Conservation (phyloP, 2,797 vertebrate species). For the Catostomus latipinnis region DNA sequence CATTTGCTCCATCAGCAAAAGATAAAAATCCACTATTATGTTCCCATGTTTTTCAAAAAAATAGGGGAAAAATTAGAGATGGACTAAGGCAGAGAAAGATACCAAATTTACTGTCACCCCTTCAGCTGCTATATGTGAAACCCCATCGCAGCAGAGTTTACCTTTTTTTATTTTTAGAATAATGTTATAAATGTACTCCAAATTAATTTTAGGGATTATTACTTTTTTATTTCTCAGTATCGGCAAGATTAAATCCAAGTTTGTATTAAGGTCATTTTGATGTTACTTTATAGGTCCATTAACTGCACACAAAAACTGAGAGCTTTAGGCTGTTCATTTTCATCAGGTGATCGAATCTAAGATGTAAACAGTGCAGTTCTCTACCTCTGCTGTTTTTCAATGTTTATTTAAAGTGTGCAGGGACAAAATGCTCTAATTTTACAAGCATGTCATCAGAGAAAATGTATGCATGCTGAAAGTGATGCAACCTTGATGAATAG, state of each 20-base stretch:
- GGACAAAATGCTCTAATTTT: background rate
- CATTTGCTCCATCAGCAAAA: too few species aligned
- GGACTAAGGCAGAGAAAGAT: too few species aligned
- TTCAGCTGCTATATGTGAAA: too few species aligned
- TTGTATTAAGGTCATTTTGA: background rate
- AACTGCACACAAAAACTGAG: background rate
- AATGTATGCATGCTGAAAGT: background rate
- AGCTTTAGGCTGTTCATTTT: background rate
- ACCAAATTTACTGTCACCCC: too few species aligned
- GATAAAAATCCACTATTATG: too few species aligned
- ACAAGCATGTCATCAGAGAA: background rate
- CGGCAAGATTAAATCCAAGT: conserved; percentile 5
- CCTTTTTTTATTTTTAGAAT: too few species aligned
- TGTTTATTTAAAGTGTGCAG: conserved; percentile 3
- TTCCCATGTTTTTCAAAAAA: too few species aligned
- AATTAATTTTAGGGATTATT: too few species aligned
- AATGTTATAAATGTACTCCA: too few species aligned
- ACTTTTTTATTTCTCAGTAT: background rate
- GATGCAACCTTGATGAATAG: background rate
- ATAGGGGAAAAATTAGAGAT: too few species aligned
- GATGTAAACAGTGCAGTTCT: conserved; percentile 4
- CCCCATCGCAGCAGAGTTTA: too few species aligned
- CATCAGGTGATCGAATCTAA: conserved; percentile 1
- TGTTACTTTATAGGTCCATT: conserved; percentile 10
- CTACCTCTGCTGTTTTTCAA: background rate